Conservation (phyloP, 92 coral and sea anemone genomes). For the Actinostola sp. region DNA sequence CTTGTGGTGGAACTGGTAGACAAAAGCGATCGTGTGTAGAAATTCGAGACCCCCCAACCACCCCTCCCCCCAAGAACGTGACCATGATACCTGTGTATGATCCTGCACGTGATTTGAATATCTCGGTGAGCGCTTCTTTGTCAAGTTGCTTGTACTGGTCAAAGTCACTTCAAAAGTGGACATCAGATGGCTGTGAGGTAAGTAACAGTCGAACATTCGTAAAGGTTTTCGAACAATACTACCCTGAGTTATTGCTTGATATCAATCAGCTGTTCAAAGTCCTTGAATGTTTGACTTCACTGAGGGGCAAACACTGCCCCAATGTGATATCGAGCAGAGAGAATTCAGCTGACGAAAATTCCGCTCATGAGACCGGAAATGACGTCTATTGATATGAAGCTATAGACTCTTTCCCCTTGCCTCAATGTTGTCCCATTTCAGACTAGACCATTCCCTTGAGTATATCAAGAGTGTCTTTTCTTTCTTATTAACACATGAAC, state of each 20-base stretch:
- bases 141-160: slow-evolving; percentile 84
- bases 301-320: too few species aligned
- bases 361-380: too few species aligned
- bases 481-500: too few species aligned
- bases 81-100: slow-evolving; percentile 66
- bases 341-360: too few species aligned
- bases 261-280: not conserved
- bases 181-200: slow-evolving; percentile 75
- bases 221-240: not conserved
- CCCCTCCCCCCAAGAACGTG: slow-evolving; percentile 62
- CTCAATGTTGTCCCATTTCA: too few species aligned
- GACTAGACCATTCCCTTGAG: too few species aligned
- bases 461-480: too few species aligned
- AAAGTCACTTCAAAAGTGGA: slow-evolving; percentile 61
- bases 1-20: slow-evolving; percentile 56
- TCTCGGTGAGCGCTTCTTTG: slow-evolving; percentile 54
- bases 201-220: not conserved
- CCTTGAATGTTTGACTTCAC: too few species aligned
- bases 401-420: too few species aligned
- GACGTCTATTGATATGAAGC: too few species aligned
- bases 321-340: too few species aligned
- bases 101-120: slow-evolving; percentile 52
- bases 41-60: slow-evolving; percentile 76
- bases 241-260: not conserved
- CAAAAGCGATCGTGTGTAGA: slow-evolving; percentile 81